Conservation (phyloP, 2,888 invertebrate species). For the Allolobophora icterica region DNA sequence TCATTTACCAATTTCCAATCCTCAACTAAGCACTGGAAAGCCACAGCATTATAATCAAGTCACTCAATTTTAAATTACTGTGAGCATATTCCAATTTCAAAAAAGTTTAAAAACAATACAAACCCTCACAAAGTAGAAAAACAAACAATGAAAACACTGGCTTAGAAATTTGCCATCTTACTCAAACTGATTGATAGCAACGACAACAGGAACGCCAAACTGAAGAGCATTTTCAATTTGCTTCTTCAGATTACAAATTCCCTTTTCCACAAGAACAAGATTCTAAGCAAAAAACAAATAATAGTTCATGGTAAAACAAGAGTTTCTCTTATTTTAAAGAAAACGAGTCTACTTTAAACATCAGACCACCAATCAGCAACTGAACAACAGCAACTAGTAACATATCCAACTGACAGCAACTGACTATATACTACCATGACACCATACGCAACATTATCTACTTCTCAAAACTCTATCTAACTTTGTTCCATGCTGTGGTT, state of each 20-base stretch:
- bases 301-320: background rate
- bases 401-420: background rate
- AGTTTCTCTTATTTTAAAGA: background rate
- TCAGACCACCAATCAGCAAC: too few relatives aligned
- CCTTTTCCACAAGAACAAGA: conserved; percentile 81
- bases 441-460: too few relatives aligned
- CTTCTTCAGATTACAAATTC: conserved; percentile 86
- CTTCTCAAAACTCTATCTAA: too few relatives aligned
- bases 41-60: background rate
- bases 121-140: background rate
- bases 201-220: conserved; percentile 90
- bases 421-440: background rate
- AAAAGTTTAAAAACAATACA: background rate
- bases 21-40: too few relatives aligned
- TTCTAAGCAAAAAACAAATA: conserved; percentile 70
- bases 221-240: conserved; percentile 90
- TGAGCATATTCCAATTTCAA: background rate
- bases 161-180: conserved; percentile 66
- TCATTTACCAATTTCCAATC: too few relatives aligned
- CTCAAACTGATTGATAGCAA: conserved; percentile 88
- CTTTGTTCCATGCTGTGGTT: too few relatives aligned
- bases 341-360: background rate
- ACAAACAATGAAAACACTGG: background rate
- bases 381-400: too few relatives aligned
- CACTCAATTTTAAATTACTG: background rate